Conservation (phyloP, 2,113 vertebrate genomes). For the Macroglossus sobrinus region DNA sequence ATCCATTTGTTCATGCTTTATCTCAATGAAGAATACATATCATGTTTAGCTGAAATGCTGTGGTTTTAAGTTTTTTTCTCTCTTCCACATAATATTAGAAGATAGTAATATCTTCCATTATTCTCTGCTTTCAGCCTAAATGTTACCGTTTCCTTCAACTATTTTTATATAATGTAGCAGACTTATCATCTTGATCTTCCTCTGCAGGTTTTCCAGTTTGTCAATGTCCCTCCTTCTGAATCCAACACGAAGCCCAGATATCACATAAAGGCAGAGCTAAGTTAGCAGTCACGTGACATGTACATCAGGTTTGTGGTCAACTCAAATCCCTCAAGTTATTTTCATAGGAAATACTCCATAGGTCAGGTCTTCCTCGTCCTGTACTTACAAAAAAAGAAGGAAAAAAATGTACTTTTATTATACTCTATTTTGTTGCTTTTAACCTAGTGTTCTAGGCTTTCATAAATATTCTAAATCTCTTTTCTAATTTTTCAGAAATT, state of each 20-base stretch:
- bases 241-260: neutral
- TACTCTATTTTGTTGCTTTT: neutral
- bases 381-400: neutral
- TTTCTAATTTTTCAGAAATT: neutral
- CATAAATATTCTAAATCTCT: neutral
- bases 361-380: neutral
- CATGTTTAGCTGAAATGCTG: conserved; percentile 21
- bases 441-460: neutral
- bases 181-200: neutral
- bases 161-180: neutral
- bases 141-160: neutral
- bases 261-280: neutral
- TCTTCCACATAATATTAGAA: neutral
- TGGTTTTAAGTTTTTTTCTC: neutral
- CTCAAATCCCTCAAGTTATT: neutral
- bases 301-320: neutral
- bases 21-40: conserved; percentile 19
- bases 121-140: neutral
- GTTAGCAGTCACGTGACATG: neutral
- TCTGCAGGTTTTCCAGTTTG: neutral
- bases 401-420: neutral
- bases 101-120: neutral
- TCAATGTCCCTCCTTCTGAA: neutral
- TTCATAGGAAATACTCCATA: conserved; percentile 26
- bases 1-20: conserved; percentile 22